These are phyloP conservation scores for Natrix natrix DNA, from an alignment of 2,797 vertebrate genomes.

Conservation along the genomic window DNA sequence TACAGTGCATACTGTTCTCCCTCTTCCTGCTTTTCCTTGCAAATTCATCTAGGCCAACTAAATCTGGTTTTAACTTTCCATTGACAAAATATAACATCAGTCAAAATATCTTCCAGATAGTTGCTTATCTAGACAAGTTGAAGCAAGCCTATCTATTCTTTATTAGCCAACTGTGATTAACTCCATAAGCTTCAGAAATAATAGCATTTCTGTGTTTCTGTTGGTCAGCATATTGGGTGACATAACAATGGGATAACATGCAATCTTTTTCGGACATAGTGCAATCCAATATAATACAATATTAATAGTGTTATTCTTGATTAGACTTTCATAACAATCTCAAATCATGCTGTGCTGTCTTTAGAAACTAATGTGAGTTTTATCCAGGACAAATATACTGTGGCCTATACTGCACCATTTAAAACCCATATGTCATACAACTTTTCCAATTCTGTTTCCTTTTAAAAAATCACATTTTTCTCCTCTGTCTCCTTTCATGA, in stretches of 20 bases:
- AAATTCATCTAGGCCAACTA: not conserved
- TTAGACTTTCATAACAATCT: not conserved
- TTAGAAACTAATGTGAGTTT: not conserved
- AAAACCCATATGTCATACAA: not conserved
- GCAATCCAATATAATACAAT: not conserved
- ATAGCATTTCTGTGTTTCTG: not conserved
- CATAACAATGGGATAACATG: not conserved
- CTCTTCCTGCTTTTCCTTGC: not conserved
- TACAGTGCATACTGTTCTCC: not conserved
- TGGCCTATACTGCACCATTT: not conserved
- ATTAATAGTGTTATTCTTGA: not conserved
- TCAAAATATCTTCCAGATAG: not conserved
- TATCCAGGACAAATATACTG: not conserved
- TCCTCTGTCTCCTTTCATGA: not conserved
- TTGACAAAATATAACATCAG: not conserved
- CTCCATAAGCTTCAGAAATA: not conserved
- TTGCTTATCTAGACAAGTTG: not conserved
- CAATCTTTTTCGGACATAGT: not conserved
- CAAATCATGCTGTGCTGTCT: not conserved
- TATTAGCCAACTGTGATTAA: not conserved
- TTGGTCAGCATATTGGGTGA: not conserved
- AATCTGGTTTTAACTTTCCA: not conserved
- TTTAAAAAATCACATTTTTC: not conserved
- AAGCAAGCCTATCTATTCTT: not conserved
- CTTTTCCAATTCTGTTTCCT: not conserved